These are phyloP conservation scores for Burhinus oedicnemus DNA, from an alignment of 2,113 vertebrate genomes.

Conservation along the genomic window DNA sequence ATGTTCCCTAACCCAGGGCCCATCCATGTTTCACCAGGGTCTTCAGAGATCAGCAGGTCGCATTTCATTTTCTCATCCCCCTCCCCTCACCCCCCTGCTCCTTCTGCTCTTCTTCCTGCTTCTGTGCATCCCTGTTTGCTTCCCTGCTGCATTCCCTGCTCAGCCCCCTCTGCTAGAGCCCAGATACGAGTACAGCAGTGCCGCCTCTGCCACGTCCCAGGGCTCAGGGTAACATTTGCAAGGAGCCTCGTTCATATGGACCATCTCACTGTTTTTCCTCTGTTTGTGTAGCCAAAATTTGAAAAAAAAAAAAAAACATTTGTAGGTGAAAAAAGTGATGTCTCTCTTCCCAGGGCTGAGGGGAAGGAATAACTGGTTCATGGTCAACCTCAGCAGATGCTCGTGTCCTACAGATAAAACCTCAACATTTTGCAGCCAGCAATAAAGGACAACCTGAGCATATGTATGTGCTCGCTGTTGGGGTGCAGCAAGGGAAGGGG, in stretches of 20 bases:
- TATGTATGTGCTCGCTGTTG: rapidly evolving
- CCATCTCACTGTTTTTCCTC: neutral
- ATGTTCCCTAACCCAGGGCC: neutral
- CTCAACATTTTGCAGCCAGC: neutral
- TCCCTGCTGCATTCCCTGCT: neutral
- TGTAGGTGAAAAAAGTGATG: neutral
- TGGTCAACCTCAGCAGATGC: neutral
- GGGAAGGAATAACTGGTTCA: neutral
- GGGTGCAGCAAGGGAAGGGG: neutral
- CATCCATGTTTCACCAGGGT: neutral
- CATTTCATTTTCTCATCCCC: neutral
- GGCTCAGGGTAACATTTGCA: neutral
- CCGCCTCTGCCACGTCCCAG: neutral
- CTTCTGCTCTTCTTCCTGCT: neutral
- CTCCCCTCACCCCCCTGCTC: no score
- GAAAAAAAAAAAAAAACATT: rapidly evolving
- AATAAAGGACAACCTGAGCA: neutral
- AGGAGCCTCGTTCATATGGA: neutral
- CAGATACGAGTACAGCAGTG: neutral
- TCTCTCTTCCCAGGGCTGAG: neutral
- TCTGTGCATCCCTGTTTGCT: neutral
- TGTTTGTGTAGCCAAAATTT: neutral
- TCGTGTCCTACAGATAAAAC: neutral
- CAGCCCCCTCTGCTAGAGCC: neutral
- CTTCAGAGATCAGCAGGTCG: neutral